Evolutionary conservation across 2,888 invertebrate species (phyloP).

Genomic region (Drosophila neoperkinsi): DNA sequence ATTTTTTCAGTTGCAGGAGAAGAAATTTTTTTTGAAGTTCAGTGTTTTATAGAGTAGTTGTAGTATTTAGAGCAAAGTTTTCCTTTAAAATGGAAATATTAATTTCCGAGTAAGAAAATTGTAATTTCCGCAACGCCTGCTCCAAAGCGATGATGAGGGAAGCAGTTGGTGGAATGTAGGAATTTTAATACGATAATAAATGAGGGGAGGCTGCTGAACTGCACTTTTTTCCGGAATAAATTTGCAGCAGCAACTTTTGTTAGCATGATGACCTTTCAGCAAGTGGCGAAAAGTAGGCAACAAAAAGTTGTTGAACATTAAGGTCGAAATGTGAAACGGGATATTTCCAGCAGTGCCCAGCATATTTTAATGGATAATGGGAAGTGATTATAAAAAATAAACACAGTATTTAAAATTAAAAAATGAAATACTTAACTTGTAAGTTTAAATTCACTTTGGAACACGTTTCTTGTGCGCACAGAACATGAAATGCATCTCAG

Average conservation of each 20-base stretch:
- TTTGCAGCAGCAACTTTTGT: constrained; percentile 45
- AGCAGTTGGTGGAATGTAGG: constrained; percentile 16
- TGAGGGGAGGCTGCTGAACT: constrained; percentile 36
- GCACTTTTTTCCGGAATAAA: constrained; percentile 49
- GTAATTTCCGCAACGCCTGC: constrained; percentile 74
- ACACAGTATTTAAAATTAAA: neutral
- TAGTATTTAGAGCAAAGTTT: constrained; percentile 63
- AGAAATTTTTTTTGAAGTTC: neutral
- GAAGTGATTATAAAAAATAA: neutral
- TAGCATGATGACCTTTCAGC: constrained; percentile 49
- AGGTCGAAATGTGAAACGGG: constrained; percentile 26
- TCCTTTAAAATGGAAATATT: constrained; percentile 78
- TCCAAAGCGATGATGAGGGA: constrained; percentile 35
- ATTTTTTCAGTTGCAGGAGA: neutral
- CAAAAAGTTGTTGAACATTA: constrained; percentile 46
- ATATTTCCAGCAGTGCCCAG: neutral
- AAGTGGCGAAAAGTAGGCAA: constrained; percentile 47
- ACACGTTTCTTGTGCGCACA: neutral
- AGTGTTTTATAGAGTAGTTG: neutral
- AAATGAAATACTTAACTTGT: neutral
- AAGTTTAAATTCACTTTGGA: constrained; percentile 12
- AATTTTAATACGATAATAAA: constrained; percentile 76
- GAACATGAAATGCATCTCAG: constrained; percentile 37
- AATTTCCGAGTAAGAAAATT: constrained; percentile 82
- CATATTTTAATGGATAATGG: neutral